phyloP scores from a whole-genome alignment of 2,888 invertebrate species.

The Stegophylla sp. region DNA sequence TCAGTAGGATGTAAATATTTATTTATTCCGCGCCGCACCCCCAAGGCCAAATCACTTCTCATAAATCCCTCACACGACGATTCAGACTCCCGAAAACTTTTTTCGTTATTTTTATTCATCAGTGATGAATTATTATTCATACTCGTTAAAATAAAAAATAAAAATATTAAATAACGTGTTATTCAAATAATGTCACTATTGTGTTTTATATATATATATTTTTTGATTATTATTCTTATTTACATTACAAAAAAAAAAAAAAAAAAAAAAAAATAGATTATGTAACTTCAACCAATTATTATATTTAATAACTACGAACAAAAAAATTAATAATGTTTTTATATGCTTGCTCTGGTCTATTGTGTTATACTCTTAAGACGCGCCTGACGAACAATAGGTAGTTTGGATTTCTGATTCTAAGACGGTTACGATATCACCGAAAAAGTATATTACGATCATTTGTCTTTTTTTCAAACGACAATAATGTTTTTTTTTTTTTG shows the following conservation, averaged over 20 bases:
- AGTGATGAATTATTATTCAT: background rate
- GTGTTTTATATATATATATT: background rate
- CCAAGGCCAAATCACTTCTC: slow-evolving; percentile 28
- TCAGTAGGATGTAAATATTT: slow-evolving; percentile 49
- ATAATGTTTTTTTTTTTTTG: too few relatives aligned
- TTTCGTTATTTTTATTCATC: too few relatives aligned
- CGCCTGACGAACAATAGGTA: too few relatives aligned
- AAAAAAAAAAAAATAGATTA: slow-evolving; percentile 1
- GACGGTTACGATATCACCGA: too few relatives aligned
- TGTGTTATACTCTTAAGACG: too few relatives aligned
- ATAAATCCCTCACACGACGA: slow-evolving; percentile 27
- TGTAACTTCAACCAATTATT: background rate
- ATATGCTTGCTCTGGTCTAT: too few relatives aligned
- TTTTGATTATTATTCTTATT: background rate
- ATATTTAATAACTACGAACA: background rate
- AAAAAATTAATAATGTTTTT: background rate
- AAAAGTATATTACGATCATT: too few relatives aligned
- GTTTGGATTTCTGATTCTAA: too few relatives aligned
- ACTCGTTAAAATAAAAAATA: background rate
- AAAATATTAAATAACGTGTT: background rate
- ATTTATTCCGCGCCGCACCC: slow-evolving; percentile 34
- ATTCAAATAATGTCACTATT: background rate
- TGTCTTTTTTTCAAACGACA: background rate
- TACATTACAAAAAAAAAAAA: background rate
- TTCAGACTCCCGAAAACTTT: background rate